These are phyloP conservation scores for Conus canariensis DNA, from an alignment of 2,888 invertebrate species.

Conservation along the genomic window DNA sequence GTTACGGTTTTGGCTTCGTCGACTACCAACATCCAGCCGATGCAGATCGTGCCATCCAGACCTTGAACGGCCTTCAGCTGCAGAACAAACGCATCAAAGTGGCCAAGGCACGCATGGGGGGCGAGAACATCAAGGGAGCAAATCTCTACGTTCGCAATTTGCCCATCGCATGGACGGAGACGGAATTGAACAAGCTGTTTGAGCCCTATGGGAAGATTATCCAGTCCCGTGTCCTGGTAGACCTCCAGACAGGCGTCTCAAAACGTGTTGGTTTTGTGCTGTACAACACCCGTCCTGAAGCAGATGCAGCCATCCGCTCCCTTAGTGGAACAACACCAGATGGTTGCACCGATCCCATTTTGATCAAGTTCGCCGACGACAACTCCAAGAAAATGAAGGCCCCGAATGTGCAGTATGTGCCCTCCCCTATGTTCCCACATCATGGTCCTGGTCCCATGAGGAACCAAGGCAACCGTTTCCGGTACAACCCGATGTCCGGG, in stretches of 20 bases:
- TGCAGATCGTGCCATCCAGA: slow-evolving; percentile 87
- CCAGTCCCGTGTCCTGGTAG: slow-evolving; percentile 93
- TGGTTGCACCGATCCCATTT: slow-evolving; percentile 90
- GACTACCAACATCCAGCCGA: slow-evolving; percentile 92
- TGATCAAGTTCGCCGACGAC: slow-evolving; percentile 92
- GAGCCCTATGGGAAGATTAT: slow-evolving; percentile 93
- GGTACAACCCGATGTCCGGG: slow-evolving; percentile 58
- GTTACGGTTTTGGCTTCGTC: slow-evolving; percentile 97
- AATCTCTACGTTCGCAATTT: slow-evolving; percentile 96
- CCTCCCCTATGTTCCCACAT: slow-evolving; percentile 52
- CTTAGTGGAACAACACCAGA: slow-evolving; percentile 90
- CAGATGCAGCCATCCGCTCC: slow-evolving; percentile 92
- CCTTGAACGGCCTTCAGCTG: slow-evolving; percentile 91
- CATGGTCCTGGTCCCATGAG: slow-evolving; percentile 57
- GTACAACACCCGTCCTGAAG: slow-evolving; percentile 92
- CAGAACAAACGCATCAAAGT: slow-evolving; percentile 96
- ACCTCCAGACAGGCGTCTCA: slow-evolving; percentile 92
- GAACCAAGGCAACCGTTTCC: slow-evolving; percentile 57
- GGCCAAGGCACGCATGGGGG: slow-evolving; percentile 93
- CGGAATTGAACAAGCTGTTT: slow-evolving; percentile 91
- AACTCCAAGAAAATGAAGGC: slow-evolving; percentile 80
- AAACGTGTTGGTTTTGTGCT: slow-evolving; percentile 92
- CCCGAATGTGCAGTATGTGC: slow-evolving; percentile 50
- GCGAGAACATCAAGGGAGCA: slow-evolving; percentile 94
- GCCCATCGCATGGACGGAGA: slow-evolving; percentile 84